These are phyloP conservation scores for Morpho deidamia DNA, from an alignment of 2,888 invertebrate species.

Conservation along the genomic window DNA sequence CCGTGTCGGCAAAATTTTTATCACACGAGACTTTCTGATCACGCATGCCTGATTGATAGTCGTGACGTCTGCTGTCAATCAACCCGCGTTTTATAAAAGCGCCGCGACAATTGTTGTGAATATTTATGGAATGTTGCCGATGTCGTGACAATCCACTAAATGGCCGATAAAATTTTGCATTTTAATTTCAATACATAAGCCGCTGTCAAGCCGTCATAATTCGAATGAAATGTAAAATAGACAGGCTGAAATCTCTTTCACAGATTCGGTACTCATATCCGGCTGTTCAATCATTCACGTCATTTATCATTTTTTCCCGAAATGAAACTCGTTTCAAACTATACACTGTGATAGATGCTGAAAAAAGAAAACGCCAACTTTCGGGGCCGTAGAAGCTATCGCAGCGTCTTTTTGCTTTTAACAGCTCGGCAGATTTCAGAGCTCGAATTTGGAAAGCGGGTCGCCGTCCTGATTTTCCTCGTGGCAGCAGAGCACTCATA, in stretches of 20 bases:
- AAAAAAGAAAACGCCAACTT: slow-evolving; percentile 55
- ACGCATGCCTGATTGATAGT: slow-evolving; percentile 62
- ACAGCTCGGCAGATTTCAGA: slow-evolving; percentile 41
- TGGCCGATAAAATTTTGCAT: slow-evolving; percentile 46
- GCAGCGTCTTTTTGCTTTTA: slow-evolving; percentile 67
- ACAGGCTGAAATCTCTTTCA: slow-evolving; percentile 55
- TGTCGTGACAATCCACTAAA: slow-evolving; percentile 55
- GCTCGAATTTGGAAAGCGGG: slow-evolving; percentile 39
- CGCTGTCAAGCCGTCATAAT: slow-evolving; percentile 37
- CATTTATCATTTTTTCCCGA: slow-evolving; percentile 66
- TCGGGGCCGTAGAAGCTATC: slow-evolving; percentile 58
- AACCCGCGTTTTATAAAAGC: slow-evolving; percentile 59
- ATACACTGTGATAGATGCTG: slow-evolving; percentile 62
- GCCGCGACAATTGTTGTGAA: slow-evolving; percentile 57
- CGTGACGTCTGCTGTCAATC: slow-evolving; percentile 65
- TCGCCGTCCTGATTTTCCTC: slow-evolving; percentile 37
- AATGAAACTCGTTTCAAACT: slow-evolving; percentile 67
- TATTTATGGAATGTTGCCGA: slow-evolving; percentile 63
- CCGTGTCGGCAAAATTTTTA: slow-evolving; percentile 27
- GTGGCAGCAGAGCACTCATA: slow-evolving; percentile 40
- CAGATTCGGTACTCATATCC: slow-evolving; percentile 50
- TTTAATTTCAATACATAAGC: slow-evolving; percentile 55
- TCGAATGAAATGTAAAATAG: slow-evolving; percentile 40
- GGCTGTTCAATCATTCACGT: slow-evolving; percentile 71
- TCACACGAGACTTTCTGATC: slow-evolving; percentile 39